phyloP scores from a whole-genome alignment of 2,797 vertebrate genomes.

The Enteromius fasciolatus region DNA sequence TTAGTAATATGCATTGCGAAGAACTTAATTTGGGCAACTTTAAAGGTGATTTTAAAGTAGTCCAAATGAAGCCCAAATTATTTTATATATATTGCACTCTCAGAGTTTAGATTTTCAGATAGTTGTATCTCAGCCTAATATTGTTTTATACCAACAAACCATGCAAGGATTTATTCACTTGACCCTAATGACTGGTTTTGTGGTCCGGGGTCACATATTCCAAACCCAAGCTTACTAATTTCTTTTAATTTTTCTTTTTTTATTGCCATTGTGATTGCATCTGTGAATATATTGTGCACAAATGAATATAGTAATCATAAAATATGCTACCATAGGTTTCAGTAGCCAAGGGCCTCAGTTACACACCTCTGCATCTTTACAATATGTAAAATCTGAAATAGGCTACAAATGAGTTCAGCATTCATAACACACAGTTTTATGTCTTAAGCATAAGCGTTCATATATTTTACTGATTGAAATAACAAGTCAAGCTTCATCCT shows the following conservation, averaged over 20 bases:
- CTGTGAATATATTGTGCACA: neutral
- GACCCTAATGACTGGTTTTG: neutral
- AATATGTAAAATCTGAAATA: neutral
- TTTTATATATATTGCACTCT: too few species aligned
- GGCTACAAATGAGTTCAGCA: neutral
- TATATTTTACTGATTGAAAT: neutral
- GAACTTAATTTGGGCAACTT: neutral
- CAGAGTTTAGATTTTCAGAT: too few species aligned
- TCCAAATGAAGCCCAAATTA: too few species aligned
- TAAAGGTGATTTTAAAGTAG: neutral
- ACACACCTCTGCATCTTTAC: neutral
- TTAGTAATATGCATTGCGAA: neutral
- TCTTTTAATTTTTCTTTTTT: neutral
- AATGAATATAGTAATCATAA: neutral
- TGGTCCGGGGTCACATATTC: neutral
- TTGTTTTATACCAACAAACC: neutral
- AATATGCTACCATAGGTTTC: neutral
- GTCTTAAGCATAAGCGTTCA: neutral
- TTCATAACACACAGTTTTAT: neutral
- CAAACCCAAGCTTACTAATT: neutral
- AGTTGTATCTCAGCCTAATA: neutral
- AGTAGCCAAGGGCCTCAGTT: neutral
- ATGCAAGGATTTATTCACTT: neutral
- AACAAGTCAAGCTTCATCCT: constrained; percentile 1
- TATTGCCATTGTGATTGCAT: neutral